Evolutionary conservation across 2,797 vertebrate species (phyloP).

Genomic region (Adelosebastes latens): DNA sequence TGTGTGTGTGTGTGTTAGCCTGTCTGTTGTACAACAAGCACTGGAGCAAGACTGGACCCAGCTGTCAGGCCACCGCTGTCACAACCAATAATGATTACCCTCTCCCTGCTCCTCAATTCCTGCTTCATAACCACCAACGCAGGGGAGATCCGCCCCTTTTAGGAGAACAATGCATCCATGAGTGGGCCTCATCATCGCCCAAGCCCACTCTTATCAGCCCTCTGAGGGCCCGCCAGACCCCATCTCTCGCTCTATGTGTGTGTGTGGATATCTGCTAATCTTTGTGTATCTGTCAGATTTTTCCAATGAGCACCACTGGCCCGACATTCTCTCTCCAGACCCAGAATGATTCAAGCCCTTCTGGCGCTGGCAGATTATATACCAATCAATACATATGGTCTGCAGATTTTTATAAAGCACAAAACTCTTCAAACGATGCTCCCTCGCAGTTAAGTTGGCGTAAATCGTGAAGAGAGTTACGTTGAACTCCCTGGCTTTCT

Average conservation of each 20-base stretch:
- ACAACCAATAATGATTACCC: slow-evolving; percentile 87
- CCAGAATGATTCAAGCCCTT: slow-evolving; percentile 68
- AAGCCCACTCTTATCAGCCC: slow-evolving; percentile 82
- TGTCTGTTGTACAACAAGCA: slow-evolving; percentile 84
- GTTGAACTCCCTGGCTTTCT: slow-evolving; percentile 9
- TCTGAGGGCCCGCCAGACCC: slow-evolving; percentile 71
- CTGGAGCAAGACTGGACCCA: slow-evolving; percentile 86
- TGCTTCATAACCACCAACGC: slow-evolving; percentile 79
- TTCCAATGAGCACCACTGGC: slow-evolving; percentile 58
- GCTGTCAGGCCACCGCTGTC: slow-evolving; percentile 86
- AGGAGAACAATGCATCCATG: slow-evolving; percentile 82
- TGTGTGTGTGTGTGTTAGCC: slow-evolving; percentile 32
- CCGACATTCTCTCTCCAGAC: slow-evolving; percentile 56
- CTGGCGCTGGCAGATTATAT: slow-evolving; percentile 75
- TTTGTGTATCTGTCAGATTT: slow-evolving; percentile 75
- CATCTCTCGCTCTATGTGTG: slow-evolving; percentile 42
- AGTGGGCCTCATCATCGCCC: slow-evolving; percentile 83
- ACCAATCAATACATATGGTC: slow-evolving; percentile 76
- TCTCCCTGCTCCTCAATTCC: slow-evolving; percentile 80
- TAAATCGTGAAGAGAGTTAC: slow-evolving; percentile 38
- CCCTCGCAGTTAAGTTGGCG: slow-evolving; percentile 22
- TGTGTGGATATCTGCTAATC: slow-evolving; percentile 75
- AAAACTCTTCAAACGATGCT: slow-evolving; percentile 43
- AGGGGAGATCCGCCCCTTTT: slow-evolving; percentile 79
- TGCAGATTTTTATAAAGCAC: slow-evolving; percentile 52